These are phyloP conservation scores for Stegodyphus mimosarum DNA, from an alignment of 1,140 invertebrate genomes.

Conservation along the genomic window DNA sequence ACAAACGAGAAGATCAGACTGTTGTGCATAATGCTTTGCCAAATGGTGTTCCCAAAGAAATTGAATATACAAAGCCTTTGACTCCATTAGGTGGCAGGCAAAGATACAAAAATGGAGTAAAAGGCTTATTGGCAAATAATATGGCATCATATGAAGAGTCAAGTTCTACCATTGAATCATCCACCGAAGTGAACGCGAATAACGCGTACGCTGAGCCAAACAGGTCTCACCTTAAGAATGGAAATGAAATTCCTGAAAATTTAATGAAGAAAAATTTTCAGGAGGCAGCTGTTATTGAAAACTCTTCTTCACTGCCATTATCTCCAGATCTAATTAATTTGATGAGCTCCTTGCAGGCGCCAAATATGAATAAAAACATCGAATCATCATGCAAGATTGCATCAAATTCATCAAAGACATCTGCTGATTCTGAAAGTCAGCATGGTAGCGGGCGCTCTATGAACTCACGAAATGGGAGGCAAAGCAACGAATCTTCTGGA, in stretches of 20 bases:
- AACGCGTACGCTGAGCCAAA: constrained; percentile 58
- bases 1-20: constrained; percentile 34
- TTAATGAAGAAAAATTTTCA: constrained; percentile 42
- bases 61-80: constrained; percentile 50
- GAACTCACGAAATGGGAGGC: constrained; percentile 30
- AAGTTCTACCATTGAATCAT: constrained; percentile 26
- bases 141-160: constrained; percentile 53
- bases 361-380: constrained; percentile 40
- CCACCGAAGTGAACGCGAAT: constrained; percentile 57
- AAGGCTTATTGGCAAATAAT: constrained; percentile 57
- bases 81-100: constrained; percentile 55
- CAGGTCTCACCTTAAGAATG: constrained; percentile 50
- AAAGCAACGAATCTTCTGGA: constrained; percentile 25
- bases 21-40: constrained; percentile 28
- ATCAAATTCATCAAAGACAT: constrained; percentile 32
- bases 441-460: constrained; percentile 44
- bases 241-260: constrained; percentile 34
- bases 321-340: constrained; percentile 46
- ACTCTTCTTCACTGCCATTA: constrained; percentile 12
- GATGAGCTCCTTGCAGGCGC: constrained; percentile 52
- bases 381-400: constrained; percentile 46
- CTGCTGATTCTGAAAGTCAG: constrained; percentile 17
- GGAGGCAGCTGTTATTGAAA: constrained; percentile 12
- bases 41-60: constrained; percentile 31
- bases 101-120: constrained; percentile 60